Evolutionary conservation across 1,140 invertebrate genomes (phyloP).

Genomic region (Eueides isabella): DNA sequence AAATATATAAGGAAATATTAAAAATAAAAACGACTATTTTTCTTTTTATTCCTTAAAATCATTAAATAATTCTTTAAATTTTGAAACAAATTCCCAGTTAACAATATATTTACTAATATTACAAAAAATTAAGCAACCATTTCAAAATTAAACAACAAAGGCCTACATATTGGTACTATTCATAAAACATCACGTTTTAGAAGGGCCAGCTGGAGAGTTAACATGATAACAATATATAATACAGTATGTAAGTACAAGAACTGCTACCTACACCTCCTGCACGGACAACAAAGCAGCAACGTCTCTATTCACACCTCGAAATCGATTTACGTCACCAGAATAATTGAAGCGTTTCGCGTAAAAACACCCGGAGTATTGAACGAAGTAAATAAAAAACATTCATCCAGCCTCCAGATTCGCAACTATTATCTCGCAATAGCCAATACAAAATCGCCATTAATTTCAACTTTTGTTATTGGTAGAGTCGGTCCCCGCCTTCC

Average conservation of each 20-base stretch:
- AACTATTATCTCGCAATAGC: slow-evolving; percentile 70
- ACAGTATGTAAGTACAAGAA: background rate
- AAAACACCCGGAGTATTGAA: slow-evolving; percentile 60
- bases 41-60: too few relatives aligned
- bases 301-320: slow-evolving; percentile 55
- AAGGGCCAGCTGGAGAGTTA: background rate
- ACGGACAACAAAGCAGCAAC: slow-evolving; percentile 32
- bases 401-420: slow-evolving; percentile 78
- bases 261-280: slow-evolving; percentile 2
- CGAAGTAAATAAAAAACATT: slow-evolving; percentile 62
- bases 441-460: slow-evolving; percentile 63
- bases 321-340: slow-evolving; percentile 70
- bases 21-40: too few relatives aligned
- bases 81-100: too few relatives aligned
- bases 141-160: background rate
- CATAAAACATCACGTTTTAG: background rate
- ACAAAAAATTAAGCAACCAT: background rate
- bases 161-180: background rate
- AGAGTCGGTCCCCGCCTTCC: slow-evolving; percentile 42
- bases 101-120: too few relatives aligned
- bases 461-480: slow-evolving; percentile 53
- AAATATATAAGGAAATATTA: too few relatives aligned
- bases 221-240: slow-evolving; percentile 19
- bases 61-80: too few relatives aligned
- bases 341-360: slow-evolving; percentile 65